Conservation (phyloP, 2,797 vertebrate species). For the Lycodopsis pacificus region DNA sequence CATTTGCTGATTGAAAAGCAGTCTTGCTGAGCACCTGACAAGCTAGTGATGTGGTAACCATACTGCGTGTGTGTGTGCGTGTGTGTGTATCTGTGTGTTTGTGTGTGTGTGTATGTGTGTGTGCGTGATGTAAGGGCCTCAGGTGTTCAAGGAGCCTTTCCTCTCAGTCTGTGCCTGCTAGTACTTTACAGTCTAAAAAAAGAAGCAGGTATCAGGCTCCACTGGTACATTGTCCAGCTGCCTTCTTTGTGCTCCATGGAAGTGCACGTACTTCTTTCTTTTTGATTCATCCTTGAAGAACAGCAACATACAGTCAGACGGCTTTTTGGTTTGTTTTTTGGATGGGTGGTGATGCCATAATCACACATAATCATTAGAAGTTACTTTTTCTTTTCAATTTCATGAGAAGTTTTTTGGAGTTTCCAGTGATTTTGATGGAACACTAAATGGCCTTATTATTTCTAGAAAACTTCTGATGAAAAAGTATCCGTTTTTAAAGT, state of each 20-base stretch:
- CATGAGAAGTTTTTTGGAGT: not conserved
- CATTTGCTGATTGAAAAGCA: constrained; percentile 11
- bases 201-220: constrained; percentile 4
- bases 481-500: no score
- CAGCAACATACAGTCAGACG: not conserved
- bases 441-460: no score
- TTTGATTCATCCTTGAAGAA: not conserved
- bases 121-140: not conserved
- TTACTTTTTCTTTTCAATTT: not conserved
- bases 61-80: constrained; percentile 11
- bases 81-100: no score
- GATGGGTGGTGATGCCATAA: not conserved
- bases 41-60: constrained; percentile 13
- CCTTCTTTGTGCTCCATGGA: not conserved
- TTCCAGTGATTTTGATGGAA: not conserved
- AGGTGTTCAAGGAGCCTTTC: constrained; percentile 21
- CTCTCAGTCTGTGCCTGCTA: constrained; percentile 8
- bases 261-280: not conserved
- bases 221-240: not conserved
- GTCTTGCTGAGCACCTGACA: constrained; percentile 4
- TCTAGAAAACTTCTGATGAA: no score
- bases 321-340: no score
- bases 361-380: not conserved
- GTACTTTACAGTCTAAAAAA: not conserved
- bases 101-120: constrained; percentile 5